A percentile compares a stretch with the other conserved stretches of the same genome.
These are phyloP conservation scores for Leptinotarsa juncta DNA, from an alignment of 2,888 invertebrate species.

Conservation along the genomic window DNA sequence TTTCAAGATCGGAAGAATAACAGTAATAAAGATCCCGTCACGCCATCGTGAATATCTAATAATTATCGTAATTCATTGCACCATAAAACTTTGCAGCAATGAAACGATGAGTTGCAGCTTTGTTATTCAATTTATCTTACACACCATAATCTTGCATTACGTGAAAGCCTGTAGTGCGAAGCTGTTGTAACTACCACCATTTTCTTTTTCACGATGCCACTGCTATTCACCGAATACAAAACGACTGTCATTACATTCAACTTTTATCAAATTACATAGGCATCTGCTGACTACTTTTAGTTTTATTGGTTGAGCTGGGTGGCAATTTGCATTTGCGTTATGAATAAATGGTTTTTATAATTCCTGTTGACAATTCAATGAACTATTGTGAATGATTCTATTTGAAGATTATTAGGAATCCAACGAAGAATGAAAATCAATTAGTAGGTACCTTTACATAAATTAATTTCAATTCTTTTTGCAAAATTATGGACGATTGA, in stretches of 20 bases:
- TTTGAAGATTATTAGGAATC: too few species aligned
- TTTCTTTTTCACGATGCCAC: neutral
- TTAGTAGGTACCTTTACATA: too few species aligned
- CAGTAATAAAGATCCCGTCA: too few species aligned
- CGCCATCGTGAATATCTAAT: neutral
- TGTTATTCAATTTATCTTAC: neutral
- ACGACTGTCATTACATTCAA: conserved; percentile 4
- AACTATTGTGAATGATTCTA: too few species aligned
- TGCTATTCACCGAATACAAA: conserved; percentile 15
- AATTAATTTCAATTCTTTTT: too few species aligned
- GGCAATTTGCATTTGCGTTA: conserved; percentile 2
- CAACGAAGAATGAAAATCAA: too few species aligned
- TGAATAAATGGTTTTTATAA: neutral
- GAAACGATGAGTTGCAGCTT: conserved; percentile 9
- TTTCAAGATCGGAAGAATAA: too few species aligned
- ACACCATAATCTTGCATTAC: conserved; percentile 1
- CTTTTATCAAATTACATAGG: conserved; percentile 11
- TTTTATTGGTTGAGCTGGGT: conserved; percentile 2
- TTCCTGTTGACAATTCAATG: neutral
- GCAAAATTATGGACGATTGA: too few species aligned
- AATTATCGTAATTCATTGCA: neutral
- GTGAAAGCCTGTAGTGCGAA: conserved; percentile 10
- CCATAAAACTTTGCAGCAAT: neutral
- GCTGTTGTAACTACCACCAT: conserved; percentile 4
- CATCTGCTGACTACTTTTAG: conserved; percentile 11